Conservation (phyloP, 2,888 invertebrate genomes). For the Odontocolon sp. region DNA sequence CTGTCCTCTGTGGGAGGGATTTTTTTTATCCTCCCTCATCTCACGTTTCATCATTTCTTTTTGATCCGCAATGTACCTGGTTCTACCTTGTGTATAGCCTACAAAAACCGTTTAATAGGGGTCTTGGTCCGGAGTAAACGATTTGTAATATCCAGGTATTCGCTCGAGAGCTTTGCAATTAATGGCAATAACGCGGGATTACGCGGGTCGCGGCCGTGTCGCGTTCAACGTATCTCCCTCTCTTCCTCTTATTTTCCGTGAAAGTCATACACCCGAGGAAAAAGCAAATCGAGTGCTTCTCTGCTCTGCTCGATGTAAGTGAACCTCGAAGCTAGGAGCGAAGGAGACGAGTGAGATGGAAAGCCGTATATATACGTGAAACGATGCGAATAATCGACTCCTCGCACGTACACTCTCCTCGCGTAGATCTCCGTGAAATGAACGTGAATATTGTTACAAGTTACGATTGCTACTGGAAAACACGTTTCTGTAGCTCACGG, state of each 20-base stretch:
- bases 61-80: slow-evolving; percentile 4
- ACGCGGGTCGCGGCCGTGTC: slow-evolving; percentile 55
- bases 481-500: background rate
- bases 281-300: slow-evolving; percentile 22
- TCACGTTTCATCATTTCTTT: slow-evolving; percentile 9
- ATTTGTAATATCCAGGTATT: slow-evolving; percentile 68
- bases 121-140: slow-evolving; percentile 62
- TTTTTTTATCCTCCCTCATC: background rate
- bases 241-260: slow-evolving; percentile 33
- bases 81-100: slow-evolving; percentile 13
- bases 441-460: too few species aligned
- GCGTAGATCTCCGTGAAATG: background rate
- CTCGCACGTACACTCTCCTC: background rate
- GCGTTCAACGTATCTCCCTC: slow-evolving; percentile 8
- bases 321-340: background rate
- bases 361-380: background rate
- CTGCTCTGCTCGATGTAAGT: background rate
- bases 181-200: slow-evolving; percentile 67
- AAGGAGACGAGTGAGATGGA: background rate
- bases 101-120: slow-evolving; percentile 62
- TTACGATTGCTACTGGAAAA: background rate
- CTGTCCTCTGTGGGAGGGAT: background rate
- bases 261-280: slow-evolving; percentile 27
- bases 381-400: background rate
- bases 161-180: slow-evolving; percentile 65